A percentile compares a stretch with the other conserved stretches of the same genome.
Conservation (phyloP, 1,140 invertebrate genomes). For the Camponotus floridanus region DNA sequence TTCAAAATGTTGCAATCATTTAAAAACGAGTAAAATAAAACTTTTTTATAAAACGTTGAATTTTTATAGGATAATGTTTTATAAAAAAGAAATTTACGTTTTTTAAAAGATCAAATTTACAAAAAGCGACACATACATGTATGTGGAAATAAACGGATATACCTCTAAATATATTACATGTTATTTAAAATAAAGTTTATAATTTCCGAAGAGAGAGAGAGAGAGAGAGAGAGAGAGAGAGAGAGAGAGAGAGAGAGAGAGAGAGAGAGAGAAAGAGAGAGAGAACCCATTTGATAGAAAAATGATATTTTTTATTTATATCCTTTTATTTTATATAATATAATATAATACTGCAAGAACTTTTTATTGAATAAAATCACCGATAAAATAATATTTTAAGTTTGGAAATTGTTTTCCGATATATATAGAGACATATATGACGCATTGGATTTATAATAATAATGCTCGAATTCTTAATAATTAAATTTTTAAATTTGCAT, state of each 20-base stretch:
- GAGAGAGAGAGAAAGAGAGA: no score
- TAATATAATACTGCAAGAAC: background rate
- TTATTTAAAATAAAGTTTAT: slow-evolving; percentile 6
- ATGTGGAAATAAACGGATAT: background rate
- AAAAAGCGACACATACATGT: background rate
- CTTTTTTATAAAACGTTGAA: background rate
- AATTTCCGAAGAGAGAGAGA: background rate
- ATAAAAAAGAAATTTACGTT: background rate
- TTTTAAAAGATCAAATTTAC: no score
- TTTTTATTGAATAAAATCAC: slow-evolving; percentile 2
- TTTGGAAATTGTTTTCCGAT: background rate
- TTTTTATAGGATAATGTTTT: background rate
- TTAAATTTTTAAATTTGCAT: background rate
- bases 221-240: no score
- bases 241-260: no score
- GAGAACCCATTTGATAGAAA: background rate
- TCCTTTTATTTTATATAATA: background rate
- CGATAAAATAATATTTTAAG: slow-evolving; percentile 20
- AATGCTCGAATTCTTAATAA: background rate
- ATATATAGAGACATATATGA: background rate
- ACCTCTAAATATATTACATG: background rate
- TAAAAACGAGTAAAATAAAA: background rate
- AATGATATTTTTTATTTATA: background rate
- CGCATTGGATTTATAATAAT: background rate
- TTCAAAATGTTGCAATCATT: no score